Evolutionary conservation across 2,797 vertebrate genomes (phyloP), one percentile per base, ranked within the genome.

Genomic region (Parambassis ranga): DNA sequence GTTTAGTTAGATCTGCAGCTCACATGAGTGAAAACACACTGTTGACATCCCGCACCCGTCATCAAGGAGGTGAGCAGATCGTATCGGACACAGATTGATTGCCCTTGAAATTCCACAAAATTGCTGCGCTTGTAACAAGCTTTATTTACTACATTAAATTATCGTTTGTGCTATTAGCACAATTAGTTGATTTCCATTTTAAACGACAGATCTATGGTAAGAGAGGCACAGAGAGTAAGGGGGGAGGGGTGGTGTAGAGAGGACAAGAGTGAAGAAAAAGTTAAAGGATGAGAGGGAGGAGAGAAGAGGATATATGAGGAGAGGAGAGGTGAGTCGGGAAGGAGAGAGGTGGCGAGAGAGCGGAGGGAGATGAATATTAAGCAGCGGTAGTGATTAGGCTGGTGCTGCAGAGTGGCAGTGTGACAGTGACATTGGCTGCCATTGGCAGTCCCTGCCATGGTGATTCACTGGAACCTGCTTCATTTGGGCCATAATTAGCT

Each of bases 401-500:
- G 79, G 83, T 75, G 83, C 88, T 87, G 89, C 84, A 87, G 90
- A 88, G 91, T 90, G 92, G 90, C 91, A 90, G 91, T 89, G 90
- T 92, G 93, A 94, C 94, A 94, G 92, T 93, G 93, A 95, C 94
- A 94, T 93, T 93, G 93, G 92, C 90, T 88, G 89, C 94, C 93
- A 93, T 91, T 93, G 93, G 92, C 91, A 90, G 83, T 86, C 90
- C 72, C 76, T 86, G 90, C 90, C 85, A 90, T 82, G 87, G 87
- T 86, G 92, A 91, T 92, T 92, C 91, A 88, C 89, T 89, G 92
- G 89, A 93, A 94, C 93, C 93, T 90, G 92, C 92, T 93, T 93
- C 91, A 93, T 94, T 94, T 95, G 91, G 91, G 89, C 89, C 90
- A 86, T 95, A 94, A 95, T 95, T 95, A 94, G 91, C 92, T 93